A percentile compares a stretch with the other conserved stretches of the same genome.
Evolutionary conservation across 23 tunicate genomes (phyloP).

Genomic region (Halocynthia roretzi): DNA sequence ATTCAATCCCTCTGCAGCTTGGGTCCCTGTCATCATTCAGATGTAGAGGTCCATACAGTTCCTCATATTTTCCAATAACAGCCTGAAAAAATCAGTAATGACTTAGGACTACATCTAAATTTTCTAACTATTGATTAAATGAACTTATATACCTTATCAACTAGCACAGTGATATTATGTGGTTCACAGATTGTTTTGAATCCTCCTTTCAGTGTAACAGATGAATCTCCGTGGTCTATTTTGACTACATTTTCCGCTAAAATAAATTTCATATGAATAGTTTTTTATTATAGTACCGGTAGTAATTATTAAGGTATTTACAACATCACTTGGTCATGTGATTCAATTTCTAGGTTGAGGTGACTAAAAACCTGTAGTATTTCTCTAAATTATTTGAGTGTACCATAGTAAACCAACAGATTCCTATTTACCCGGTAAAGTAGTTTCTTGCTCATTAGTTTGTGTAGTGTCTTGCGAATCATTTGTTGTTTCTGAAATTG

Average conservation of each 20-base stretch:
- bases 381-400: neutral
- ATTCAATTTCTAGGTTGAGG: no score
- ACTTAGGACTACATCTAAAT: neutral
- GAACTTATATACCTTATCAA: constrained; percentile 47
- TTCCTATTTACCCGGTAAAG: neutral
- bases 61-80: constrained; percentile 73
- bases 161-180: constrained; percentile 76
- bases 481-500: constrained; percentile 3
- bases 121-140: neutral
- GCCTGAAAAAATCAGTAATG: constrained; percentile 17
- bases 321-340: no score
- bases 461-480: neutral
- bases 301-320: no score
- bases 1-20: constrained; percentile 50
- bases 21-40: constrained; percentile 37
- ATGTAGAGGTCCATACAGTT: constrained; percentile 78
- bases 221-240: constrained; percentile 16
- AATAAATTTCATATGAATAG: no score
- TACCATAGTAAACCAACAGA: neutral
- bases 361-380: neutral
- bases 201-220: constrained; percentile 39
- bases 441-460: neutral
- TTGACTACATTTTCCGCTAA: neutral
- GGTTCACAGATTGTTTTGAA: constrained; percentile 70
- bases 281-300: no score